These are phyloP conservation scores for Coracopsis vasa DNA, from an alignment of 2,113 vertebrate species.

Conservation along the genomic window DNA sequence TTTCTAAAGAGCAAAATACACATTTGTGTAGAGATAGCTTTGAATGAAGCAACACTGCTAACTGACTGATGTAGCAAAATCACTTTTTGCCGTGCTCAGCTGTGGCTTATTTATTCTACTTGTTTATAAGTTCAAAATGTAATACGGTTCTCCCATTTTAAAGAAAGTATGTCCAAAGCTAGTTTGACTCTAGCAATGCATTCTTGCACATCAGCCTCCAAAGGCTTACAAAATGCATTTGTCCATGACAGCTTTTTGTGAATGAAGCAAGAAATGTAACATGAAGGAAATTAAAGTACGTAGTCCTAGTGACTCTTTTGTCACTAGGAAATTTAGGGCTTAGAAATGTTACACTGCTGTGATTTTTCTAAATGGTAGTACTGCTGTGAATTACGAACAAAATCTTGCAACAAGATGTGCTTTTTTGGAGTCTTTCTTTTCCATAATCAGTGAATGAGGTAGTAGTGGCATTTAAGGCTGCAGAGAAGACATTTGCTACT, in stretches of 20 bases:
- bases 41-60: not conserved
- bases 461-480: not conserved
- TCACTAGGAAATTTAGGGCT: not conserved
- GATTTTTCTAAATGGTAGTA: not conserved
- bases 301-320: not conserved
- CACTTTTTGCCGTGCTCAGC: not conserved
- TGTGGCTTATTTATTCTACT: not conserved
- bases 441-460: not conserved
- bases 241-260: not conserved
- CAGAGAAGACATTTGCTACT: not conserved
- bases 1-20: not conserved
- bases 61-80: not conserved
- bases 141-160: not conserved
- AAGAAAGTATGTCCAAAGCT: not conserved
- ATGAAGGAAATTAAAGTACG: not conserved
- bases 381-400: not conserved
- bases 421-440: not conserved
- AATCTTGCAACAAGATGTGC: not conserved
- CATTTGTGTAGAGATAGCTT: not conserved
- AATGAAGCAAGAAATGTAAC: not conserved
- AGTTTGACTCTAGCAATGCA: not conserved
- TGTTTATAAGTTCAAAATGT: not conserved
- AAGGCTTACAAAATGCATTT: not conserved
- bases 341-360: not conserved
- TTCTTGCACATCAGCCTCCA: not conserved